These are phyloP conservation scores for Lordiphosa fenestrarum DNA, from an alignment of 2,888 invertebrate species.

Conservation along the genomic window DNA sequence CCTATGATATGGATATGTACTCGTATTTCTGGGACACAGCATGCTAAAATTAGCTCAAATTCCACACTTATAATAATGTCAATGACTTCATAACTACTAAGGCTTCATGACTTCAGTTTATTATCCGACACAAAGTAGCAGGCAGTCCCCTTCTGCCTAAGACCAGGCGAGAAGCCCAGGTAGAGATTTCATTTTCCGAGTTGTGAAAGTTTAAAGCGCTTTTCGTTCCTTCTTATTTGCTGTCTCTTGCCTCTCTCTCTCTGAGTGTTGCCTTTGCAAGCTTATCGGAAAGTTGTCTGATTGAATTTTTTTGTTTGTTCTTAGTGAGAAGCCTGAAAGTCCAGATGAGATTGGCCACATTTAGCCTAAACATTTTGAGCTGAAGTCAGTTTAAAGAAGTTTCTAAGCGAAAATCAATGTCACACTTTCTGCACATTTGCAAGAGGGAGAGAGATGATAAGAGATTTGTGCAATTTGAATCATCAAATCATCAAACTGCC, in stretches of 20 bases:
- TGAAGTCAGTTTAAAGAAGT: conserved; percentile 39
- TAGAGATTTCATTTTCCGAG: conserved; percentile 47
- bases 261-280: conserved; percentile 56
- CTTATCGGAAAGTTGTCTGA: conserved; percentile 69
- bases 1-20: conserved; percentile 1
- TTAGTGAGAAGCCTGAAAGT: conserved; percentile 47
- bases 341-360: conserved; percentile 40
- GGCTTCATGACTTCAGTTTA: conserved; percentile 44
- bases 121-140: conserved; percentile 47
- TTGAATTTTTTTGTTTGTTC: conserved; percentile 37
- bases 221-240: conserved; percentile 30
- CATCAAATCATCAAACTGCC: no score
- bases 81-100: no score
- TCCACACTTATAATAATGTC: no score
- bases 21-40: not conserved
- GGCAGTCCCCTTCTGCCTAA: conserved; percentile 15
- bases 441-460: not conserved
- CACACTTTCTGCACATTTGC: conserved; percentile 28
- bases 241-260: conserved; percentile 11
- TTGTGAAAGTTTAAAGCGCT: conserved; percentile 62
- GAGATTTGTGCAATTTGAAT: no score
- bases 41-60: no score
- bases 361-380: conserved; percentile 43
- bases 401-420: conserved; percentile 72
- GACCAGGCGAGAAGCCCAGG: conserved; percentile 36